Evolutionary conservation across 2,888 invertebrate genomes (phyloP), one percentile per base, ranked within the genome.

Genomic region (Drosophila lutescens): DNA sequence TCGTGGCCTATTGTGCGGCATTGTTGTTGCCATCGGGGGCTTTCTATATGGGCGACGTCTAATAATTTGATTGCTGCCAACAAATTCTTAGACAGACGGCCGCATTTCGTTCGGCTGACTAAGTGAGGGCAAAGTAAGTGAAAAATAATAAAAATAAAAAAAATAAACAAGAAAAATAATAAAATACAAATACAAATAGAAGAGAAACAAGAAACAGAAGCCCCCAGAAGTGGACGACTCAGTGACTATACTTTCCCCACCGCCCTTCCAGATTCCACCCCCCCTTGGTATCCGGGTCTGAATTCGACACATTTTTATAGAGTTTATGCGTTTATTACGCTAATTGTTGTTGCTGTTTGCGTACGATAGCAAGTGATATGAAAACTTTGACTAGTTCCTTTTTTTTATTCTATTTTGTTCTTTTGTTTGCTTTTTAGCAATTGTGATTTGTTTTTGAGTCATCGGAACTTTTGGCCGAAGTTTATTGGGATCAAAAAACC

Each of bases 61-160:
- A 70, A 86, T 80, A 84, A 81, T 77, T 81, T 85, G 85, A 87
- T 85, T 79, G 82, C 79, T 87, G 88, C 85, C 87, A 85, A 81
- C 26, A 79, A 75, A 44, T 54, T 84, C 73, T 59, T 74, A 76
- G 68, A 68, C 73, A 46, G 50, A 40, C 74, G 54, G 15, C 71
- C 63, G 71, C 73, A 73, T 71, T 56, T 66, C 38, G 23, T 38
- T 32, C 51, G 46, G 40, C 68, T 70, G 61, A 70, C 71, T 70
- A 70, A 70, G 72, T 61, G 69, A 36, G 51, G 70, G 70, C 58
- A 53, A 32, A 47, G 67, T 40, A 46, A 49, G 57, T 51, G 13
- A 36, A 36, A 26, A 61, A 23, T 30, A 30, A 58, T 17, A 51
- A 20, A 13, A n/a, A 8, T 1, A 9, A 26, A 46, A 26, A 8